phyloP scores from a whole-genome alignment of 2,113 vertebrate genomes.

The Macquaria australasica region DNA sequence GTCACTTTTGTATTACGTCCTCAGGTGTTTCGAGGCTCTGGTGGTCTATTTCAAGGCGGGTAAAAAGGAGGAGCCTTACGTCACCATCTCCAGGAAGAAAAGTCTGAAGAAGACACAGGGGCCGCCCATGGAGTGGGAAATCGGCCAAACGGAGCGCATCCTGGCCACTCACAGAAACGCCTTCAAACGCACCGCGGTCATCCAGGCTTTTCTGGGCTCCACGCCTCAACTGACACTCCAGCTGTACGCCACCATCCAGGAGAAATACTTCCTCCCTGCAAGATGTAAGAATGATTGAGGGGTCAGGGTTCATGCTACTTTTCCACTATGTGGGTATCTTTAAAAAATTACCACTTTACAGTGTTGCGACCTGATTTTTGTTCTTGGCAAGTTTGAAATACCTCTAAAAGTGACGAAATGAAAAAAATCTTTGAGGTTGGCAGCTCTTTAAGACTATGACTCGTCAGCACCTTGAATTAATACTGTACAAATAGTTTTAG shows the following conservation, averaged over 20 bases:
- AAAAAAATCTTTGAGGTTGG: neutral
- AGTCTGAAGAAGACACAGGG: constrained; percentile 84
- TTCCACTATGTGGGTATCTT: neutral
- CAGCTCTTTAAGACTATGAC: neutral
- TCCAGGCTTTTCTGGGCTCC: constrained; percentile 98
- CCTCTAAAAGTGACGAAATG: neutral
- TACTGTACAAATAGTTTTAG: neutral
- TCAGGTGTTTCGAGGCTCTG: constrained; percentile 95
- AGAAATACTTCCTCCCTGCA: constrained; percentile 84
- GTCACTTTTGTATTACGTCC: constrained; percentile 1
- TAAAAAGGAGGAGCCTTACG: constrained; percentile 90
- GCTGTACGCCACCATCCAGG: constrained; percentile 92
- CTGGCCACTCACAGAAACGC: constrained; percentile 92
- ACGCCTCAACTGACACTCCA: constrained; percentile 96
- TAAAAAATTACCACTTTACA: neutral
- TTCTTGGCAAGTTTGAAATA: neutral
- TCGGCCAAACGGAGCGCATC: constrained; percentile 90
- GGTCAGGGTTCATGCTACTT: neutral
- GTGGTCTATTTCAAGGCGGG: constrained; percentile 90
- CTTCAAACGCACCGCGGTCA: constrained; percentile 95
- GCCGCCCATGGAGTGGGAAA: constrained; percentile 91
- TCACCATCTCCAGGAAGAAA: constrained; percentile 93
- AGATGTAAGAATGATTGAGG: constrained; percentile 85
- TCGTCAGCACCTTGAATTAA: neutral
- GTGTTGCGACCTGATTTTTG: neutral